Percentiles rank a stretch among this genome's conserved stretches.
Conservation (phyloP, 2,797 vertebrate species). For the Lithobates sylvaticus region DNA sequence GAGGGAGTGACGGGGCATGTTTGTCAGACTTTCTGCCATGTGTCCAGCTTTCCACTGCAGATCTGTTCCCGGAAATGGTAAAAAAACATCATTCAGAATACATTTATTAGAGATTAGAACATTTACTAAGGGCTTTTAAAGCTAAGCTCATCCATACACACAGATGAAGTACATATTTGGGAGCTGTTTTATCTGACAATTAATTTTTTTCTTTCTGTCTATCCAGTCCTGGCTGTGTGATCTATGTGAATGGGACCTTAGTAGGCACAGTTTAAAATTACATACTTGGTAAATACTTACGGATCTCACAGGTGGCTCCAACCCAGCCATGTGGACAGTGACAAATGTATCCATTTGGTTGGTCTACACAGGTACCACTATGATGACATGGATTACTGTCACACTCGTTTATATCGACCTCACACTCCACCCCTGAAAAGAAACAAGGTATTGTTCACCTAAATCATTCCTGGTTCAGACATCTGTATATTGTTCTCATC, state of each 20-base stretch:
- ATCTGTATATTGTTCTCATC: neutral
- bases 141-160: too few relatives aligned
- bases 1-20: slow-evolving; percentile 96
- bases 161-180: too few relatives aligned
- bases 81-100: neutral
- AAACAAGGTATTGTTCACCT: neutral
- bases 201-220: too few relatives aligned
- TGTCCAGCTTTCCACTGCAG: slow-evolving; percentile 94
- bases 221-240: too few relatives aligned
- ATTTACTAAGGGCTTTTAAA: too few relatives aligned
- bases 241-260: too few relatives aligned
- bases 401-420: slow-evolving; percentile 91
- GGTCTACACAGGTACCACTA: slow-evolving; percentile 92
- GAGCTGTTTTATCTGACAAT: too few relatives aligned
- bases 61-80: slow-evolving; percentile 73
- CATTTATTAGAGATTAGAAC: neutral
- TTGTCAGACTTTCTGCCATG: slow-evolving; percentile 91
- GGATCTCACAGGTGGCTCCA: slow-evolving; percentile 94
- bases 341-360: slow-evolving; percentile 91
- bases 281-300: slow-evolving; percentile 79
- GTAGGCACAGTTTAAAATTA: too few relatives aligned
- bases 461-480: neutral
- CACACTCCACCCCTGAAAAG: slow-evolving; percentile 87
- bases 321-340: slow-evolving; percentile 96
- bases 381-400: slow-evolving; percentile 95